A percentile compares a stretch with the other conserved stretches of the same genome.
These are phyloP conservation scores for Loriculus beryllinus DNA, from an alignment of 2,797 vertebrate species.

Conservation along the genomic window DNA sequence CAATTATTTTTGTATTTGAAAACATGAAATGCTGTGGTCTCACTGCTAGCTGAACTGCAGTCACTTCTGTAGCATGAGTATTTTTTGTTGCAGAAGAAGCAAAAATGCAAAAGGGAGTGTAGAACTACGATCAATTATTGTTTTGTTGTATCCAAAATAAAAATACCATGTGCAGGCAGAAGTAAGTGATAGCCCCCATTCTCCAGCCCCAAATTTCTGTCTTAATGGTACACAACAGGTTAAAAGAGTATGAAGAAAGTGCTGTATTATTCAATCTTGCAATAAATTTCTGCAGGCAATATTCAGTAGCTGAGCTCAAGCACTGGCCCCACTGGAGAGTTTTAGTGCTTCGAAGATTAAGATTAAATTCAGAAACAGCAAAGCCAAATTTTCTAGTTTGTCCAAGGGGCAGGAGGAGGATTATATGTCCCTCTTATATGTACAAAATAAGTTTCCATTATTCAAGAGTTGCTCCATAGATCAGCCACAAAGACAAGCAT, in stretches of 20 bases:
- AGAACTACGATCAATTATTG: neutral
- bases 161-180: neutral
- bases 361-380: constrained; percentile 59
- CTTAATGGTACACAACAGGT: neutral
- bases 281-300: constrained; percentile 56
- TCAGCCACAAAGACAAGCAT: constrained; percentile 59
- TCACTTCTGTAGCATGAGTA: neutral
- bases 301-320: constrained; percentile 47
- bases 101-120: neutral
- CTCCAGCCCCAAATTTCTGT: neutral
- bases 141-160: neutral
- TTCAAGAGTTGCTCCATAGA: constrained; percentile 59
- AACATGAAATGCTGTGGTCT: neutral
- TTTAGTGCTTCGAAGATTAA: constrained; percentile 61
- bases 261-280: constrained; percentile 33
- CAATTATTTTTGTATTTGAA: neutral
- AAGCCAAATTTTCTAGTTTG: constrained; percentile 55
- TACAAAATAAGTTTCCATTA: constrained; percentile 62
- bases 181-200: neutral
- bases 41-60: neutral
- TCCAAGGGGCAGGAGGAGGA: constrained; percentile 24
- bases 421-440: constrained; percentile 22
- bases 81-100: neutral
- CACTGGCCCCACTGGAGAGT: constrained; percentile 56
- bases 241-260: constrained; percentile 14